Evolutionary conservation across 2,888 invertebrate genomes (phyloP).

Genomic region (Dolichomitus sp.): DNA sequence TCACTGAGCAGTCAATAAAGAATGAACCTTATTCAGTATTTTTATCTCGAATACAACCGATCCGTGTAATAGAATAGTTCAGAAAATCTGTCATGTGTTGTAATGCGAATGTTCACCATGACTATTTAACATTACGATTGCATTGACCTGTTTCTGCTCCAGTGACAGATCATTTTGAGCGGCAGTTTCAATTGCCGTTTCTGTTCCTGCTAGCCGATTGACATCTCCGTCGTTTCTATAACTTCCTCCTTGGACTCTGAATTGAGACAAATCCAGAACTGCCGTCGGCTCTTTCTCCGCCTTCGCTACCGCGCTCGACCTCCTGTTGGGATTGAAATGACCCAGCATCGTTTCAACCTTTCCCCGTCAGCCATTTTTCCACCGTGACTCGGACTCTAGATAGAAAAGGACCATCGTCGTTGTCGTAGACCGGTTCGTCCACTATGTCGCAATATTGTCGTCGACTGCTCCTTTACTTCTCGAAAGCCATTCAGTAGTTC

Average conservation of each 20-base stretch:
- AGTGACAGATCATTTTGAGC: slow-evolving; percentile 52
- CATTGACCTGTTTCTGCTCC: slow-evolving; percentile 3
- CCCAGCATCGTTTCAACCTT: slow-evolving; percentile 30
- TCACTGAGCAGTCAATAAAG: not conserved
- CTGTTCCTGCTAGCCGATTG: slow-evolving; percentile 5
- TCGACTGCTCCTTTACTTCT: slow-evolving; percentile 6
- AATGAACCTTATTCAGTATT: not conserved
- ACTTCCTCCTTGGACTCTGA: slow-evolving; percentile 17
- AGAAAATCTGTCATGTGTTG: not conserved
- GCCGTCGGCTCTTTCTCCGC: slow-evolving; percentile 37
- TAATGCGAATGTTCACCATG: not conserved
- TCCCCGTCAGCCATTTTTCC: slow-evolving; percentile 48
- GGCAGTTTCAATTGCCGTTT: slow-evolving; percentile 35
- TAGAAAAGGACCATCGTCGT: slow-evolving; percentile 54
- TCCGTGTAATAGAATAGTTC: not conserved
- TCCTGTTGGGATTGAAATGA: slow-evolving; percentile 59
- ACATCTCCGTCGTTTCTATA: slow-evolving; percentile 33
- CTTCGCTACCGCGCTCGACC: slow-evolving; percentile 18
- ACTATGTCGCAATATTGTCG: slow-evolving; percentile 47
- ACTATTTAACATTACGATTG: not conserved
- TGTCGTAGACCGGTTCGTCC: slow-evolving; percentile 57
- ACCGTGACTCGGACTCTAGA: slow-evolving; percentile 40
- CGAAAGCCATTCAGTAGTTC: slow-evolving; percentile 37
- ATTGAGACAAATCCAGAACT: slow-evolving; percentile 57
- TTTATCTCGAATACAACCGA: not conserved